Percentiles rank a stretch among this genome's conserved stretches.
These are phyloP conservation scores for Leucoma salicis DNA, from an alignment of 2,888 invertebrate species.

Conservation along the genomic window DNA sequence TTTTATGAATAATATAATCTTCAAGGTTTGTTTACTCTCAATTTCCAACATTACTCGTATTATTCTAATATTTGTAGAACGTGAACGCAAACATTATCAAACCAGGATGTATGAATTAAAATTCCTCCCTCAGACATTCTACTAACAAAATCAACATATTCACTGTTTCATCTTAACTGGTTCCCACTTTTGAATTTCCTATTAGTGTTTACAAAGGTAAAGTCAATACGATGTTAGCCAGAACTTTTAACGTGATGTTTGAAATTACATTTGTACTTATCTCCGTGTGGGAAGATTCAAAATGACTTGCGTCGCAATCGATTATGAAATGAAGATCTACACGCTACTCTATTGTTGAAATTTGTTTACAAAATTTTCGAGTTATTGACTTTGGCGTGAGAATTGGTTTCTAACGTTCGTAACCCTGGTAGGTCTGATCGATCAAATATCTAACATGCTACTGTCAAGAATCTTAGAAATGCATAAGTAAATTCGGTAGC, in stretches of 20 bases:
- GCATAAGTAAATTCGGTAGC: constrained; percentile 30
- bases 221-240: constrained; percentile 70
- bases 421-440: constrained; percentile 73
- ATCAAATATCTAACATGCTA: constrained; percentile 68
- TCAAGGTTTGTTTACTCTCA: constrained; percentile 7
- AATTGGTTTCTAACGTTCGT: constrained; percentile 74
- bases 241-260: constrained; percentile 47
- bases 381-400: constrained; percentile 79
- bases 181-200: constrained; percentile 79
- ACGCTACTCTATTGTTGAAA: constrained; percentile 64
- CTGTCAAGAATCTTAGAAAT: constrained; percentile 57
- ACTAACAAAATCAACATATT: constrained; percentile 74
- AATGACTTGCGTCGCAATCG: constrained; percentile 27
- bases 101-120: constrained; percentile 36
- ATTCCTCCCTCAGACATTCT: constrained; percentile 37
- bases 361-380: constrained; percentile 73
- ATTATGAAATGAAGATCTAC: constrained; percentile 61
- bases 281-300: constrained; percentile 22
- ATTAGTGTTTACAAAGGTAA: constrained; percentile 79
- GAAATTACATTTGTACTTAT: constrained; percentile 31
- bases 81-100: constrained; percentile 19
- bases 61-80: constrained; percentile 12
- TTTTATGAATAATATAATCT: not conserved
- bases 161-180: constrained; percentile 77
- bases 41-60: constrained; percentile 18